Conservation (phyloP, 2,888 invertebrate genomes). For the Rhamphomyia laevipes region DNA sequence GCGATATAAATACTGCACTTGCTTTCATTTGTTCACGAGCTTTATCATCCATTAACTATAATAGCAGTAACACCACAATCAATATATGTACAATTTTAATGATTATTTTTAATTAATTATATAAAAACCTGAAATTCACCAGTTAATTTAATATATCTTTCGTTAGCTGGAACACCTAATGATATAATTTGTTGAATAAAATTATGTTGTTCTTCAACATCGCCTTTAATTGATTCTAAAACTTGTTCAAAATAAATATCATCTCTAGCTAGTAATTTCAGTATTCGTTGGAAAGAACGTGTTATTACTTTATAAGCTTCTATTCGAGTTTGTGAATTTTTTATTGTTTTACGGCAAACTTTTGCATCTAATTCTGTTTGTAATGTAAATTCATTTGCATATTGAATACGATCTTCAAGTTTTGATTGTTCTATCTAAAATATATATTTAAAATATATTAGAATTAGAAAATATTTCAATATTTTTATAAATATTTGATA, state of each 20-base stretch:
- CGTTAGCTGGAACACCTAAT: slow-evolving; percentile 31
- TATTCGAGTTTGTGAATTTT: slow-evolving; percentile 31
- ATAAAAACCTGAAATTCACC: not conserved
- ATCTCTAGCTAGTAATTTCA: slow-evolving; percentile 26
- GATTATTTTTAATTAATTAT: too few relatives aligned
- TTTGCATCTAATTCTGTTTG: slow-evolving; percentile 28
- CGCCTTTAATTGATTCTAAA: slow-evolving; percentile 27
- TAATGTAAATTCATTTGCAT: slow-evolving; percentile 27
- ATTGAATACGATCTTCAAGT: slow-evolving; percentile 31
- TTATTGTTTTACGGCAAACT: slow-evolving; percentile 26
- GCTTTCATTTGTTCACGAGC: too few relatives aligned
- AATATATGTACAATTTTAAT: too few relatives aligned
- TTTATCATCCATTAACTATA: too few relatives aligned
- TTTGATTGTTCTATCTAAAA: slow-evolving; percentile 23
- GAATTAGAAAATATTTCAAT: too few relatives aligned
- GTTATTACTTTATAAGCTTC: slow-evolving; percentile 31
- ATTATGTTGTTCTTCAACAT: slow-evolving; percentile 31
- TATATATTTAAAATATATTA: too few relatives aligned
- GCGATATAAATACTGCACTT: too few relatives aligned
- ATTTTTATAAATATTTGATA: too few relatives aligned
- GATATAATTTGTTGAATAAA: slow-evolving; percentile 32
- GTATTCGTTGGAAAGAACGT: slow-evolving; percentile 30
- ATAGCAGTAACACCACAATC: too few relatives aligned
- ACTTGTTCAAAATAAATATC: slow-evolving; percentile 35
- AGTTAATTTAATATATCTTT: not conserved